Percentiles rank a stretch among this genome's conserved stretches.
Conservation (phyloP, 2,113 vertebrate genomes). For the Corythoichthys haematopterus region DNA sequence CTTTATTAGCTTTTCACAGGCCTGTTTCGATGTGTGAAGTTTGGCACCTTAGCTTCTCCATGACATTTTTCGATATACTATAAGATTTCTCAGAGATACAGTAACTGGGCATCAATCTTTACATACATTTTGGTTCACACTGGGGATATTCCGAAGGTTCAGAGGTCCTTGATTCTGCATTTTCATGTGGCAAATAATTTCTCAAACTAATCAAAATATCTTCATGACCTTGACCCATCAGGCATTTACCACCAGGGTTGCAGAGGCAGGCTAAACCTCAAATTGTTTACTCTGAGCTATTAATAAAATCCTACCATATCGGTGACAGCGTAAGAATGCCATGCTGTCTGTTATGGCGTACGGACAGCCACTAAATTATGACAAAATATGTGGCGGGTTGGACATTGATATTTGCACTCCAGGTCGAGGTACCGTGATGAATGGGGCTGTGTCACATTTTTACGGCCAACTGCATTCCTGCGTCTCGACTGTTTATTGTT, state of each 20-base stretch:
- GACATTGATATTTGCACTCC: constrained; percentile 38
- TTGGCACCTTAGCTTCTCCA: background rate
- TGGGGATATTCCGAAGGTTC: background rate
- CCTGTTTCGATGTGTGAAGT: too few relatives aligned
- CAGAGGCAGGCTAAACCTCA: constrained; percentile 49
- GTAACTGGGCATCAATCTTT: too few relatives aligned
- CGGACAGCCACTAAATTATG: constrained; percentile 32
- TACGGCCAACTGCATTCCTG: constrained; percentile 51
- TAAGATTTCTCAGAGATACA: background rate
- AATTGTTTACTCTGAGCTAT: constrained; percentile 62
- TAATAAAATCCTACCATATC: constrained; percentile 53
- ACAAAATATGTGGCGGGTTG: constrained; percentile 37
- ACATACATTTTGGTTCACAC: background rate
- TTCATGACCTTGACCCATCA: constrained; percentile 42
- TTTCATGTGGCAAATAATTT: background rate
- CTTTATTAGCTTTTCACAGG: too few relatives aligned
- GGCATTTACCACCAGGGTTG: constrained; percentile 30
- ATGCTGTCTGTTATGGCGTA: constrained; percentile 8
- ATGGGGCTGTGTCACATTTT: constrained; percentile 52
- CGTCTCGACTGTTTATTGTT: constrained; percentile 57
- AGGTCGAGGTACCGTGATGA: constrained; percentile 50
- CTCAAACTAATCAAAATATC: background rate
- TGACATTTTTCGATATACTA: background rate
- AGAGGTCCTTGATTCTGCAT: background rate
- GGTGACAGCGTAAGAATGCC: constrained; percentile 25